phyloP scores from a whole-genome alignment of 2,888 invertebrate genomes.

The Entomobrya multifasciata region DNA sequence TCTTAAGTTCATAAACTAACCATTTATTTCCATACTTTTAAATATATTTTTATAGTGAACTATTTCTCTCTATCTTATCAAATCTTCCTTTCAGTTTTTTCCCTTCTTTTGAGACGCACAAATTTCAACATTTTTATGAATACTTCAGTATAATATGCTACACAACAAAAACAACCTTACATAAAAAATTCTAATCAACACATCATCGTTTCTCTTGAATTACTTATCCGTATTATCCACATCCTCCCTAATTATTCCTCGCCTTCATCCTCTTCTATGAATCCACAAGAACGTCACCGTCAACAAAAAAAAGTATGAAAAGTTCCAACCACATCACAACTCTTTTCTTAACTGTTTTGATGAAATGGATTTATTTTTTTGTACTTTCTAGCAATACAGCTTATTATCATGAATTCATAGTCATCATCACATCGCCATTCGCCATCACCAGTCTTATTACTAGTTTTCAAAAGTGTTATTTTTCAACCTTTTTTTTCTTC shows the following conservation, averaged over 20 bases:
- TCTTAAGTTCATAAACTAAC: too few species aligned
- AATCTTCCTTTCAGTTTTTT: conserved; percentile 7
- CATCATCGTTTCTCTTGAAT: conserved; percentile 46
- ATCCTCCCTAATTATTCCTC: conserved; percentile 51
- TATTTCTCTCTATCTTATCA: conserved; percentile 50
- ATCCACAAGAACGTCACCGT: background rate
- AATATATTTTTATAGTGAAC: conserved; percentile 21
- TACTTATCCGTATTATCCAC: conserved; percentile 41
- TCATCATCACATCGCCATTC: too few species aligned
- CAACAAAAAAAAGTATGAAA: background rate
- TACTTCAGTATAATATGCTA: too few species aligned
- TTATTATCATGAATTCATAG: background rate
- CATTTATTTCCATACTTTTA: background rate
- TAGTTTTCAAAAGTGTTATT: conserved; percentile 19
- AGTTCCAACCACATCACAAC: background rate
- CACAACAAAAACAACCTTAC: background rate
- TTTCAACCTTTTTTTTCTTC: background rate
- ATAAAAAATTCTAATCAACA: background rate
- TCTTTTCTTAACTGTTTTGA: conserved; percentile 11
- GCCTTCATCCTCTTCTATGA: conserved; percentile 9
- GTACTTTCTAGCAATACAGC: background rate
- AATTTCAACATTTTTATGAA: too few species aligned
- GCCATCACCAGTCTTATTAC: background rate
- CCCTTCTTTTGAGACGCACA: background rate
- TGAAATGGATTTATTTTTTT: background rate